A percentile compares a stretch with the other conserved stretches of the same genome.
phyloP scores from a whole-genome alignment of 2,888 invertebrate species.

The Anarsia innoxiella region DNA sequence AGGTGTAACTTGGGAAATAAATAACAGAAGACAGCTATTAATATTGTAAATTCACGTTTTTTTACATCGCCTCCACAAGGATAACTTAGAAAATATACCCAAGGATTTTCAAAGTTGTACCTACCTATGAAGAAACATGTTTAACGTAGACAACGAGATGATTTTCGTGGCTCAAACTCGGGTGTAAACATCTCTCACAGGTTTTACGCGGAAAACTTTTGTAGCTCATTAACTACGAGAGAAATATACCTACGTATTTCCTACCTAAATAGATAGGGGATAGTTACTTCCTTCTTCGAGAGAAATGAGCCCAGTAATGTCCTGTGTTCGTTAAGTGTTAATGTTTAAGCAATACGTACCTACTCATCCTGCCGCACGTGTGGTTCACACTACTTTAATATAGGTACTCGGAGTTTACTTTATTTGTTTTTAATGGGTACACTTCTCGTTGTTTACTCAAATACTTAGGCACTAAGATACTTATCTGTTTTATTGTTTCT shows the following conservation, averaged over 20 bases:
- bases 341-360: slow-evolving; percentile 31
- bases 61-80: slow-evolving; percentile 9
- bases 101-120: background rate
- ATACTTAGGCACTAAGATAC: too few relatives aligned
- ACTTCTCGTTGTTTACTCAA: too few relatives aligned
- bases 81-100: background rate
- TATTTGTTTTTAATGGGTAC: too few relatives aligned
- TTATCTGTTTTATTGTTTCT: too few relatives aligned
- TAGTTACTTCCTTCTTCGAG: slow-evolving; percentile 20
- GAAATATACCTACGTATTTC: too few relatives aligned
- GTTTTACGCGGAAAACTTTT: slow-evolving; percentile 36
- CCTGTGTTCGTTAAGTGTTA: slow-evolving; percentile 32
- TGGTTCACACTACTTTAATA: too few relatives aligned
- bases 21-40: slow-evolving; percentile 56
- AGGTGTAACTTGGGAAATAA: slow-evolving; percentile 69
- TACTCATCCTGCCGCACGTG: too few relatives aligned
- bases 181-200: too few relatives aligned
- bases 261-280: slow-evolving; percentile 1
- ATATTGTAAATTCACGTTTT: slow-evolving; percentile 48
- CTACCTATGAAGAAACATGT: too few relatives aligned
- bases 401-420: too few relatives aligned
- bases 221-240: slow-evolving; percentile 40
- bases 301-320: slow-evolving; percentile 41
- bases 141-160: too few relatives aligned
- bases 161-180: too few relatives aligned